Evolutionary conservation across 2,888 invertebrate genomes (phyloP), one percentile per base, ranked within the genome.

Genomic region (Mimas tiliae): DNA sequence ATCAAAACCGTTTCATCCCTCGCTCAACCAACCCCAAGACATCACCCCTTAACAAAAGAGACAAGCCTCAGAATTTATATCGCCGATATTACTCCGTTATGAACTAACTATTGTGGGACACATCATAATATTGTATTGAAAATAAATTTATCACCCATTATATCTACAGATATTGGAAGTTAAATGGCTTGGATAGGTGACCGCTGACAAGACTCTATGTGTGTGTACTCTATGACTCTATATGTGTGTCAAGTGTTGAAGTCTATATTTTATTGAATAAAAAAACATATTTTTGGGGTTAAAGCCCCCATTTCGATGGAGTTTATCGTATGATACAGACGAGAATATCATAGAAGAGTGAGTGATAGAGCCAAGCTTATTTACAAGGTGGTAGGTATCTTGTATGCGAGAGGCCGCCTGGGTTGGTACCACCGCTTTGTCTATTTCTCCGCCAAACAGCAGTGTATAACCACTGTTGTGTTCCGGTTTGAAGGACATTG

Each of bases 51-150:
- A 71, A 73, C 79, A 83, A 88, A 83, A 75, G 74, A 77, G 67
- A 65, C 65, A 67, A 52, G 69, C 72, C 76, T 77, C 69, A 79
- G 69, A 83, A 91, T 89, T 90, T 91, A 91, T 86, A 82, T 81
- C 77, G 85, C 89, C 91, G 86, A 88, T 89, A 90, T 91, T 90
- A 85, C 72, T 80, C 72, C 76, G 79, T 86, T 86, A 87, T 87
- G 80, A 78, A 82, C 84, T 77, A 51, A 51, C 71, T 71, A 78
- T 88, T 89, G 84, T 87, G 67, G 68, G 67, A 69, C 64, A 85
- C 86, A 85, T 93, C 93, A 93, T 88, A 93, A 93, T 92, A 93
- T 91, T 92, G 88, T 85, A 89, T 89, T 84, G 83, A 82, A 65
- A 75, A 62, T 69, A 84, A 87, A 93, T 91, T 92, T 93, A 93